Evolutionary conservation across 1,140 invertebrate genomes (phyloP), one percentile per base, ranked within the genome.

Genomic region (Notospermus geniculatus): DNA sequence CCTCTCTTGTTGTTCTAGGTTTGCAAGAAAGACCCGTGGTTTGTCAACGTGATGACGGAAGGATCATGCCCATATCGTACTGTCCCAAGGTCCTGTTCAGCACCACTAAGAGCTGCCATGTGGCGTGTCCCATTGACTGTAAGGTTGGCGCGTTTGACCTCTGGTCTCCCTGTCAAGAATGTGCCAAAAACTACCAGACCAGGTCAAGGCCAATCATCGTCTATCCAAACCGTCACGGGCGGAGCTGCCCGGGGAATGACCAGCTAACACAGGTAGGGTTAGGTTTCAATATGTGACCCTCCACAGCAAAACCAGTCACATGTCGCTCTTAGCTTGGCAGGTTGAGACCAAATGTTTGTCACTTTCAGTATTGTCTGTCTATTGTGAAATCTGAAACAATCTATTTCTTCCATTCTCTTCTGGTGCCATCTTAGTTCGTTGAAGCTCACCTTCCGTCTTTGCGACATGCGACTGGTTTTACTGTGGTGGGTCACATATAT

Each of bases 171-270:
- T 50, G 46, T n/a, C 25, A 5, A n/a, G 46, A 27, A n/a, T 50
- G 46, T 50, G 46, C 19, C n/a, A 50, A 19, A 27, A 50, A 50
- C 9, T 50, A 23, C n/a, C n/a, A 50, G 25, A 50, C 46, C 19
- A 5, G 46, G 46, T 27, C 19, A 23, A 19, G 46, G 25, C 25
- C 46, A 27, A 50, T 50, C n/a, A 50, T 27, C 19, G 19, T 19
- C n/a, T 4, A 50, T n/a, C 46, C 46, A n/a, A 50, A 50, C n/a
- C n/a, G 25, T 9, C n/a, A 27, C n/a, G 46, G 46, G 4, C 46
- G 46, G 4, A 27, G 19, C 4, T 50, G 46, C n/a, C 46, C 46
- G 9, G n/a, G 46, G n/a, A 23, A 19, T 5, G 46, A 50, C n/a
- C n/a, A 23, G 25, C n/a, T 50, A 9, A 27, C 4, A 5, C 46